phyloP scores from a whole-genome alignment of 2,888 invertebrate species.

The Tortricodes alternella region DNA sequence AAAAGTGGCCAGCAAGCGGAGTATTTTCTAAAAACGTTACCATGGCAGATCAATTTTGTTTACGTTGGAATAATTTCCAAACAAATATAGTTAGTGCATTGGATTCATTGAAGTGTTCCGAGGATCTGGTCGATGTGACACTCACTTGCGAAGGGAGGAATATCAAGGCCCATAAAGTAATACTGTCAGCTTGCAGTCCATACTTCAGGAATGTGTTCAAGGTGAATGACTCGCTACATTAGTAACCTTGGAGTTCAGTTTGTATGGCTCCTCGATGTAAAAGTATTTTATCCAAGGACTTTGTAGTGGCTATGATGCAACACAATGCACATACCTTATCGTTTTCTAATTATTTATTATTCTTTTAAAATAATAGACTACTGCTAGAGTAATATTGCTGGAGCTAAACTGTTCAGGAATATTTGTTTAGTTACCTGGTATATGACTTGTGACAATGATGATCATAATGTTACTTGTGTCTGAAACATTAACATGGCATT shows the following conservation, averaged over 20 bases:
- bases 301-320: constrained; percentile 25
- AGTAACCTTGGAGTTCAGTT: constrained; percentile 67
- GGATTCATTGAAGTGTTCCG: constrained; percentile 86
- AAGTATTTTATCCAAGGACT: constrained; percentile 30
- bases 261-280: constrained; percentile 34
- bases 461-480: too few species aligned
- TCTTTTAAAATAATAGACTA: too few species aligned
- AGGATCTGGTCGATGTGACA: constrained; percentile 88
- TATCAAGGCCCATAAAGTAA: constrained; percentile 89
- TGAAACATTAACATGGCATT: too few species aligned
- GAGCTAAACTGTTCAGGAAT: too few species aligned
- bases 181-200: constrained; percentile 88
- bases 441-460: too few species aligned
- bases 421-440: too few species aligned
- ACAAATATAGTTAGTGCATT: constrained; percentile 86
- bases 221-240: constrained; percentile 82
- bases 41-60: constrained; percentile 87
- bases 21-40: constrained; percentile 49
- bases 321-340: constrained; percentile 20
- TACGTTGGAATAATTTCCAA: constrained; percentile 90
- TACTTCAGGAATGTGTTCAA: constrained; percentile 89
- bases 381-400: too few species aligned
- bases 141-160: constrained; percentile 88
- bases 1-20: constrained; percentile 38
- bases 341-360: constrained; percentile 20